Base-by-base conservation (phyloP, 1,140 invertebrate species). In the Lineus longissimus region DNA sequence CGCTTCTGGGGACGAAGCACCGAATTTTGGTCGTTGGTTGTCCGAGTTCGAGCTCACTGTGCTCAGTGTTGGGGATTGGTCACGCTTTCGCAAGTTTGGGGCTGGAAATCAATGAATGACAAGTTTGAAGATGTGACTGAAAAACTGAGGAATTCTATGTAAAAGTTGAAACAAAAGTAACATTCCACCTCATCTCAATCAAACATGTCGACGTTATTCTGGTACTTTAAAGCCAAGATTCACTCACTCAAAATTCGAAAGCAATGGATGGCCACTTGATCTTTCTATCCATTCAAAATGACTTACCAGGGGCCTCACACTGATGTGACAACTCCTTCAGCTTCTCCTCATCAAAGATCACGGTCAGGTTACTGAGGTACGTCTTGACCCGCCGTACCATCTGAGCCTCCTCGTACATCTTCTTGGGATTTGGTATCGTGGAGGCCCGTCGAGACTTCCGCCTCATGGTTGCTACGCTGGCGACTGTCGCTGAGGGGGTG, bases 331-430 rank as follows among this genome's bases (percentile, higher is more conserved):
- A 83, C 54, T 88, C 88, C 69, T 95, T 92, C 55, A 98, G 81
- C 67, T 90, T 86, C 67, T 93, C 90, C 81, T 99, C 96, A 79
- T 97, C 93, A 13, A 89, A 91, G 64, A 91, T 90, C 0, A 95
- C 91, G 74, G 93, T 90, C 84, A 98, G 88, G 73, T 94, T 91
- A 47, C 90, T 90, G 31, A 98, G 83, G 82, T 99, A 98, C 0
- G 95, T 92, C 79, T 97, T 97, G 0, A 98, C 95, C 54, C 94
- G 84, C 7, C 95, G 85, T 19, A 95, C 93, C 95, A 98, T 98
- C 82, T 98, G 93, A 27, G 94, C 93, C 80, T 98, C 95, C 82
- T 98, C 95, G 81, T 95, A 97, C 94, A 98, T 97, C 81, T 96
- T 97, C 83, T 97, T 97, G 41, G 93, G 91, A 82, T 97, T 96